A percentile compares a stretch with the other conserved stretches of the same genome.
phyloP scores from a whole-genome alignment of 2,113 vertebrate species.

The Columbina picui region DNA sequence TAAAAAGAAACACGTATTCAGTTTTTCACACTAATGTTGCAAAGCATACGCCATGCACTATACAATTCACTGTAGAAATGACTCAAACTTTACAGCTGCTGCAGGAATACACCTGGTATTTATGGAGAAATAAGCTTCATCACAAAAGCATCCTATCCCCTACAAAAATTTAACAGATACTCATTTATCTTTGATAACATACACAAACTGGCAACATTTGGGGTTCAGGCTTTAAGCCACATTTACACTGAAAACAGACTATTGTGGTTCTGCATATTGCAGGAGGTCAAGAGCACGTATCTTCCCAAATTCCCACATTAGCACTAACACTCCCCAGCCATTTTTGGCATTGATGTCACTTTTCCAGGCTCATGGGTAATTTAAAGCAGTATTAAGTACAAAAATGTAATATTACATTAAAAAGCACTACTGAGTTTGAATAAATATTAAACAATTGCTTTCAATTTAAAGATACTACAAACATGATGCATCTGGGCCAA shows the following conservation, averaged over 20 bases:
- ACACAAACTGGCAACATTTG: neutral
- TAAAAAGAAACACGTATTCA: neutral
- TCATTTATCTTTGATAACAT: neutral
- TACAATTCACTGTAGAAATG: neutral
- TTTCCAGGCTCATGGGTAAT: neutral
- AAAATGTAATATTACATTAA: neutral
- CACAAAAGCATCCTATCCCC: neutral
- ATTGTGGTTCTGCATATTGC: rapidly evolving
- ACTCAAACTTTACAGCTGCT: slow-evolving; percentile 11
- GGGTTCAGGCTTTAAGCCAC: neutral
- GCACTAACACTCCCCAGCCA: neutral
- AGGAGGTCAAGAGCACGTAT: neutral
- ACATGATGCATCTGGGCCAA: neutral
- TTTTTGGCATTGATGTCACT: neutral
- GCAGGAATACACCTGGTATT: neutral
- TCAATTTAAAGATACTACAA: neutral
- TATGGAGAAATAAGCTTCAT: neutral
- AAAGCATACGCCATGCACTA: neutral
- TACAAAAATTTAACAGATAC: neutral
- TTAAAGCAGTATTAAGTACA: neutral
- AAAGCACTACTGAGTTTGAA: neutral
- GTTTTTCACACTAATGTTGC: neutral
- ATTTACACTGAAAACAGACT: neutral
- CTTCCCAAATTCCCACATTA: neutral
- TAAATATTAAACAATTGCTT: neutral